Base-by-base conservation (phyloP, 1,140 invertebrate genomes). In the Apis cerana region DNA sequence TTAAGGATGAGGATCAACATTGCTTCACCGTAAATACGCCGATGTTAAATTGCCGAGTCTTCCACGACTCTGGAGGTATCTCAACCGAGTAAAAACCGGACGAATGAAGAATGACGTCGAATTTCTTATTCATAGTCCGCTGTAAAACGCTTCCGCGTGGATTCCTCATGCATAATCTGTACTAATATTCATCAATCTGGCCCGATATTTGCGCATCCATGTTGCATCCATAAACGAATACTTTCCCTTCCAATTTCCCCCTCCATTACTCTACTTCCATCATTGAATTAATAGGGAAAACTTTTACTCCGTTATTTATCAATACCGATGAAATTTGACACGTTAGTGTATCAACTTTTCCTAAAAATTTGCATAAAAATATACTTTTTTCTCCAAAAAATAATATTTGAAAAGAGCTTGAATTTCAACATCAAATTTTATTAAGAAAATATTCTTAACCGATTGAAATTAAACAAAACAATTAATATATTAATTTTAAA, bases 91-190 rank as follows among this genome's bases (percentile, higher is more conserved):
- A 75, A 75, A 61, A 75, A 75, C 71, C 15, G 13, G 43, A 48
- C 71, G 71, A 74, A 23, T 23, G 68, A 71, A 54, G 69, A 71
- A 75, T 21, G n/a, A 43, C 33, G 58, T n/a, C 17, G 56, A n/a
- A 61, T 75, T 62, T 75, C 71, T 75, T 75, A 75, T 75, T 75
- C 71, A 75, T 75, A 75, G 71, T 75, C 15, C 58, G 33, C 71
- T 56, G 58, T 1, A 21, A 10, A 58, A 43, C 54, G 58, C 56
- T 75, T 75, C 71, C 71, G 58, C 71, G 56, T 61, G 33, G 27
- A 62, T 75, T 75, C 71, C 61, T 33, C 71, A 75, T 75, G 71
- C 71, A 75, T 75, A 75, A 75, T 75, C 71, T 23, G 15, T 59
- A 12, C 71, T 62, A 62, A 75, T 75, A 61, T 61, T 61, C 71